Conservation (phyloP, 2,888 invertebrate genomes). For the Agrotis segetum region DNA sequence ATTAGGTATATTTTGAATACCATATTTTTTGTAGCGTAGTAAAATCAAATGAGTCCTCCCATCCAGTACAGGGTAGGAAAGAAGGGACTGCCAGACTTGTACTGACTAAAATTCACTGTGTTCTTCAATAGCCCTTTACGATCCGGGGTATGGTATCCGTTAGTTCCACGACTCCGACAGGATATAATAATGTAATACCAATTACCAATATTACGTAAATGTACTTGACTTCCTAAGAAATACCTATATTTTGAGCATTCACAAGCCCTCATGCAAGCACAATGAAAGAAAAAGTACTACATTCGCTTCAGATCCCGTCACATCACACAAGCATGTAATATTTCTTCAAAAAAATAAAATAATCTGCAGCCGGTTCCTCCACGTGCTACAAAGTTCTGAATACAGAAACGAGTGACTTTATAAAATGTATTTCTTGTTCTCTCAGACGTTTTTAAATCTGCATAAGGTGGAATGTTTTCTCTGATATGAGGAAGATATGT, state of each 20-base stretch:
- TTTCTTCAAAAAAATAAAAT: slow-evolving; percentile 48
- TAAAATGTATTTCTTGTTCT: slow-evolving; percentile 42
- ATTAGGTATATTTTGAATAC: too few species aligned
- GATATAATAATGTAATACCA: background rate
- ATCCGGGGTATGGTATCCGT: too few species aligned
- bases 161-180: too few species aligned
- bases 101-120: too few species aligned
- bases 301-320: slow-evolving; percentile 27
- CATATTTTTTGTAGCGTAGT: too few species aligned
- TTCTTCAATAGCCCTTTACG: too few species aligned
- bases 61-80: too few species aligned
- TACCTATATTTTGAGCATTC: background rate
- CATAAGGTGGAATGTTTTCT: slow-evolving; percentile 6
- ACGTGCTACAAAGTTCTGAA: slow-evolving; percentile 38
- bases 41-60: too few species aligned
- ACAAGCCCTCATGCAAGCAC: background rate
- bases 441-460: slow-evolving; percentile 20
- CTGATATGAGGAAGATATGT: background rate
- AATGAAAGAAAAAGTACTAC: slow-evolving; percentile 2
- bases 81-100: too few species aligned
- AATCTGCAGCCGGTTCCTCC: slow-evolving; percentile 36
- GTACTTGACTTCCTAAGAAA: background rate
- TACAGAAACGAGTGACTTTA: slow-evolving; percentile 45
- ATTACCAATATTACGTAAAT: background rate
- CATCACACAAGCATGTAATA: slow-evolving; percentile 31